Evolutionary conservation across 2,113 vertebrate genomes (phyloP).

Genomic region (Catharus minimus): DNA sequence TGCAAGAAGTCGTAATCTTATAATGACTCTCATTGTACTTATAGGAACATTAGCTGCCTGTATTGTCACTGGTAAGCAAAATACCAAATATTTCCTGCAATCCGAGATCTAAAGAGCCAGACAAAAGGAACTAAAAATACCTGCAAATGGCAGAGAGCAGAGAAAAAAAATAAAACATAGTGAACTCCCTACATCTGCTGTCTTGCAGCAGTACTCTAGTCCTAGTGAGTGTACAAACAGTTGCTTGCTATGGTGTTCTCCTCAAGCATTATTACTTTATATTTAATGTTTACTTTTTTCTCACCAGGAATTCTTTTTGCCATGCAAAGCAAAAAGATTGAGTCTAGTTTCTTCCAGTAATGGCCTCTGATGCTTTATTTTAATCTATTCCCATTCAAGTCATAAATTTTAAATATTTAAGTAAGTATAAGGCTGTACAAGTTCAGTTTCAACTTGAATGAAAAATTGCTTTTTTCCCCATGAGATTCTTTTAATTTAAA

Average conservation of each 20-base stretch:
- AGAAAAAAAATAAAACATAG: neutral
- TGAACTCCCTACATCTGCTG: neutral
- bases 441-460: conserved; percentile 1
- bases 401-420: conserved; percentile 31
- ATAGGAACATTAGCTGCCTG: neutral
- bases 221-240: neutral
- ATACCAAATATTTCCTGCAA: neutral
- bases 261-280: neutral
- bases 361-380: neutral
- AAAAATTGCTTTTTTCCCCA: neutral
- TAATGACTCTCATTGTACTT: neutral
- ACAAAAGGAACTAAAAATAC: neutral
- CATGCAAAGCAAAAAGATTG: neutral
- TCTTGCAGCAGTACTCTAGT: neutral
- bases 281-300: neutral
- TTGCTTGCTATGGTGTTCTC: neutral
- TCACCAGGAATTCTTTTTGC: neutral
- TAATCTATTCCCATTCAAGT: neutral
- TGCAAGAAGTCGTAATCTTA: neutral
- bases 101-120: neutral
- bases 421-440: neutral
- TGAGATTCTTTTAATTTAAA: conserved; percentile 14
- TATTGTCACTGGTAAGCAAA: neutral
- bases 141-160: neutral
- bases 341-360: neutral